These are phyloP conservation scores for Incurvaria masculella DNA, from an alignment of 2,888 invertebrate species.

Conservation along the genomic window DNA sequence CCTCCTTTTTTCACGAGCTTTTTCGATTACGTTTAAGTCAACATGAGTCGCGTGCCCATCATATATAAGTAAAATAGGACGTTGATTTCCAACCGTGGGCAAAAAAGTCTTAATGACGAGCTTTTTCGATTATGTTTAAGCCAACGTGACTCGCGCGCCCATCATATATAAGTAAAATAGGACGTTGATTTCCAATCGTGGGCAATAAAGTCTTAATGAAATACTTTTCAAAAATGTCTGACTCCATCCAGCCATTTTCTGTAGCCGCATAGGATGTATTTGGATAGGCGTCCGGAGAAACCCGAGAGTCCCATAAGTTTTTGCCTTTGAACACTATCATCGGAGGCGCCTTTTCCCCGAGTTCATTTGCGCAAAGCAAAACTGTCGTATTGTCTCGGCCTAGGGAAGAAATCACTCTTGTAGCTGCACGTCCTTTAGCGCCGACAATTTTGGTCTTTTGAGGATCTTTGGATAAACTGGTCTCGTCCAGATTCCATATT, in stretches of 20 bases:
- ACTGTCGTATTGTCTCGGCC: slow-evolving; percentile 1
- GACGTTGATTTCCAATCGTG: slow-evolving; percentile 9
- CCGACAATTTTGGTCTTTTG: slow-evolving; percentile 2
- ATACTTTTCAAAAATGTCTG: slow-evolving; percentile 10
- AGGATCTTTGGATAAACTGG: slow-evolving; percentile 2
- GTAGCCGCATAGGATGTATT: slow-evolving; percentile 2
- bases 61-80: slow-evolving; percentile 5
- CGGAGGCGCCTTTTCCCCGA: slow-evolving; percentile 3
- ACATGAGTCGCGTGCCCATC: not conserved
- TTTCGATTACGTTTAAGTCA: too few relatives aligned
- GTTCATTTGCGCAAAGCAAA: slow-evolving; percentile 3
- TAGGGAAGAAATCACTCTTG: not conserved
- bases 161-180: slow-evolving; percentile 2
- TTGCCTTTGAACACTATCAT: slow-evolving; percentile 1
- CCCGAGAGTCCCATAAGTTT: slow-evolving; percentile 1
- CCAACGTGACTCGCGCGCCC: slow-evolving; percentile 13
- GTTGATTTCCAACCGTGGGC: slow-evolving; percentile 9
- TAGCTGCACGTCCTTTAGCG: slow-evolving; percentile 7
- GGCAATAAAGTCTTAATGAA: slow-evolving; percentile 11
- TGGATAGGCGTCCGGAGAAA: not conserved
- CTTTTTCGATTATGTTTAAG: slow-evolving; percentile 17
- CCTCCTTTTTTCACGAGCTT: too few relatives aligned
- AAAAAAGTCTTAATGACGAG: slow-evolving; percentile 11
- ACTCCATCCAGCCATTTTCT: slow-evolving; percentile 19
- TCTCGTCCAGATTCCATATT: slow-evolving; percentile 2